Base-by-base conservation (phyloP, 2,888 invertebrate genomes). In the Willowsia nigromaculata region DNA sequence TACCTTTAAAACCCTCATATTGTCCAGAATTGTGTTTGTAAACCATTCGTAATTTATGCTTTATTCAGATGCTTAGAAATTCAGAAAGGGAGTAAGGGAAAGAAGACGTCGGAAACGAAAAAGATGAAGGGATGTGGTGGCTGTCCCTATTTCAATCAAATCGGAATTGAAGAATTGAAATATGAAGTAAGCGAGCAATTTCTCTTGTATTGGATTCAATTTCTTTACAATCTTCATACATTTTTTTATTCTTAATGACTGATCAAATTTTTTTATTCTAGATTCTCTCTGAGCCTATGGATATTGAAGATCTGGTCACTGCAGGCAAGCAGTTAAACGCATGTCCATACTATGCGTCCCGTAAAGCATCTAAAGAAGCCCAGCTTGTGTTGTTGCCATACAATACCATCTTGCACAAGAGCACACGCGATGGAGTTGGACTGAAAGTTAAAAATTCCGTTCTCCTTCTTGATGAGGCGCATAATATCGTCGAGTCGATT, bases 401-500 rank as follows among this genome's bases (percentile, higher is more conserved):
- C 93, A 97, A 97, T 93, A 96, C 96, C 27, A 94, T 98, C 71
- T 94, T 98, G 4, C 97, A 98, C 93, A 96, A 96, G 93, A 95
- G 95, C 18, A 97, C 98, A 0, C 95, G 98, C 88, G 95, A 96
- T 92, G 96, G 96, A 83, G 95, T 97, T 86, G 94, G 95, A 84
- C 93, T 97, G 27, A 95, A 96, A 93, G 95, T 96, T 92, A 97
- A 97, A 93, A 91, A 91, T 33, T 83, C 91, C 0, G 94, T 99
- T 33, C 95, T 99, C 0, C 97, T 99, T 89, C 95, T 97, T 22
- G 99, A 99, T 93, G 99, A 99, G 94, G 99, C 99, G 0, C 99
- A 99, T 93, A 99, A 99, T 94, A 95, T 99, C 0, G 94, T 99
- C 11, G 98, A 99, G 90, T 97, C 98, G 0, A 96, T 99, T 91